A percentile compares a stretch with the other conserved stretches of the same genome.
These are phyloP conservation scores for Nothoprocta perdicaria DNA, from an alignment of 2,113 vertebrate genomes.

Conservation along the genomic window DNA sequence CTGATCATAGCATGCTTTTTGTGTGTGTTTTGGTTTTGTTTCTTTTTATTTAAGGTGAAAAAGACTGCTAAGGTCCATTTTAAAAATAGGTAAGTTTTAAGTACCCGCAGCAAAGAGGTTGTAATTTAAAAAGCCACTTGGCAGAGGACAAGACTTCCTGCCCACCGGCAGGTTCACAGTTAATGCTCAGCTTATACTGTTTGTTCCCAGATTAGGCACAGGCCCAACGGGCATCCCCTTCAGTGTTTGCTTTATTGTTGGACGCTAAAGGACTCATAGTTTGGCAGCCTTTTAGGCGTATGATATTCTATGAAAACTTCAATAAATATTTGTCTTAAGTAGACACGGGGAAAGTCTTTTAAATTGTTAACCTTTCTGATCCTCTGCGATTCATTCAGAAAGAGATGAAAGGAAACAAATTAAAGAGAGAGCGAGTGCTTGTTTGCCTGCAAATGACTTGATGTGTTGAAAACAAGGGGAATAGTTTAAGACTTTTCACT, in stretches of 20 bases:
- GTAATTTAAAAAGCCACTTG: neutral
- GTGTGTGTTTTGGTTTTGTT: too few species aligned
- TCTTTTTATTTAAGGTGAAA: neutral
- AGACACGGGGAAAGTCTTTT: neutral
- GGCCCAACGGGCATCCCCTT: neutral
- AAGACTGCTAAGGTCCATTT: neutral
- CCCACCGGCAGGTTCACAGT: neutral
- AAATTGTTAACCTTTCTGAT: neutral
- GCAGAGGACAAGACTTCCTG: neutral
- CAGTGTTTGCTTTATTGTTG: neutral
- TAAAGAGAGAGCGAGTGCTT: neutral
- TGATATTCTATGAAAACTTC: neutral
- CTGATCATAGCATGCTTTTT: neutral
- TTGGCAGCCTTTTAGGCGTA: neutral
- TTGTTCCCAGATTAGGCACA: neutral
- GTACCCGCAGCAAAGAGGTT: neutral
- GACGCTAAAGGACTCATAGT: neutral
- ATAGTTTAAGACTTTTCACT: neutral
- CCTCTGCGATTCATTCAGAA: neutral
- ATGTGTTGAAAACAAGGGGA: neutral
- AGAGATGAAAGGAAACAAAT: neutral
- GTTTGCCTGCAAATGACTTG: neutral
- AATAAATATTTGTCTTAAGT: neutral
- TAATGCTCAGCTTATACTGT: neutral
- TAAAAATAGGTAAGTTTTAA: neutral